These are phyloP conservation scores for Epinephelus coioides DNA, from an alignment of 2,797 vertebrate genomes.

Conservation along the genomic window DNA sequence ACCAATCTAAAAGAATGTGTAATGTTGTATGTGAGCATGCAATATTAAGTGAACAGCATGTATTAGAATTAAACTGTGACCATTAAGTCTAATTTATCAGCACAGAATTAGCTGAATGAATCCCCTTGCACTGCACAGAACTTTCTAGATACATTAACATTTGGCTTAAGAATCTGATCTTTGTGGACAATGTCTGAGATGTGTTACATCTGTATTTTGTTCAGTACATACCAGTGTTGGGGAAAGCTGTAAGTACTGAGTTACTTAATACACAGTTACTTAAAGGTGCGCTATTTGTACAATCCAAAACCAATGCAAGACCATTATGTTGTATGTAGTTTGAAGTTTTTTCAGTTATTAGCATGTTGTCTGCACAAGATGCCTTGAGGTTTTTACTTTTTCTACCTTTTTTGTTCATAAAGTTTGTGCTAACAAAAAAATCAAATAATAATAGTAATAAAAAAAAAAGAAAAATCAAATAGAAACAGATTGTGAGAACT, in stretches of 20 bases:
- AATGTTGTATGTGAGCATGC: constrained; percentile 36
- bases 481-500: constrained; percentile 1
- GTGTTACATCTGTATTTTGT: constrained; percentile 26
- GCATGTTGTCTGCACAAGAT: constrained; percentile 12
- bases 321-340: constrained; percentile 9
- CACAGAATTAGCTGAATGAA: constrained; percentile 38
- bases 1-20: constrained; percentile 41
- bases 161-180: constrained; percentile 24
- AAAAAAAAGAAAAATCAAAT: not conserved
- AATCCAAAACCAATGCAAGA: constrained; percentile 23
- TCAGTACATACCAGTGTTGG: constrained; percentile 3
- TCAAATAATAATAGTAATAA: not conserved
- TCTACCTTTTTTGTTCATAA: constrained; percentile 23
- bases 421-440: constrained; percentile 23
- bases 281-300: constrained; percentile 4
- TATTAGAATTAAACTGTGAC: constrained; percentile 62
- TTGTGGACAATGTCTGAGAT: constrained; percentile 20
- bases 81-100: constrained; percentile 51
- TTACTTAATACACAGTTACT: not conserved
- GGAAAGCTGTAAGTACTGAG: not conserved
- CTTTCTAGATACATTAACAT: constrained; percentile 29
- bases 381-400: constrained; percentile 13
- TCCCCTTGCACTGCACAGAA: constrained; percentile 52
- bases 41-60: constrained; percentile 38
- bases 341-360: constrained; percentile 16